A percentile compares a stretch with the other conserved stretches of the same genome.
phyloP scores from a whole-genome alignment of 2,113 vertebrate genomes.

The Bubo scandiacus region DNA sequence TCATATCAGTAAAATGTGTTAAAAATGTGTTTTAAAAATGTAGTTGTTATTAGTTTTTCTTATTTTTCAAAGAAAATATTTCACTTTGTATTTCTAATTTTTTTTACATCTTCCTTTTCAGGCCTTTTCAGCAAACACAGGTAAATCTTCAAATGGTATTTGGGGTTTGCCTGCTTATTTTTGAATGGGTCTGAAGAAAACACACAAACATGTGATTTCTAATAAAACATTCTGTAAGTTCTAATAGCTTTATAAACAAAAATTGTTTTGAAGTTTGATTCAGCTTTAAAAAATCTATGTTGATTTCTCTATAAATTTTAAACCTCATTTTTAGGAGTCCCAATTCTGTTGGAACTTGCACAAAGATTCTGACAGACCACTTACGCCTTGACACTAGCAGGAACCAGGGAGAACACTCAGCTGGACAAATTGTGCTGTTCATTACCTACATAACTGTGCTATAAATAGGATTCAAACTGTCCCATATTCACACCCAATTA shows the following conservation, averaged over 20 bases:
- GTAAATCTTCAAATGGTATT: slow-evolving; percentile 68
- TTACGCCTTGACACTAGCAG: background rate
- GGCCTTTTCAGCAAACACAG: slow-evolving; percentile 79
- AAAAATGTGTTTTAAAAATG: background rate
- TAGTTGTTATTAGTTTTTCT: background rate
- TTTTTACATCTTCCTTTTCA: slow-evolving; percentile 76
- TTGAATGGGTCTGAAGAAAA: background rate
- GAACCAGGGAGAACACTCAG: background rate
- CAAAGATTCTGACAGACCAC: background rate
- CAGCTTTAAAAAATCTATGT: background rate
- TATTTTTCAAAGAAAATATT: background rate
- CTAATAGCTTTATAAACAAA: background rate
- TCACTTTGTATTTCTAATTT: slow-evolving; percentile 42
- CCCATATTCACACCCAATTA: background rate
- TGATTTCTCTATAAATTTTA: background rate
- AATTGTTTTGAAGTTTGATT: background rate
- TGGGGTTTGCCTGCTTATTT: background rate
- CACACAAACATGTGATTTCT: background rate
- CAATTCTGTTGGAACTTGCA: accelerated
- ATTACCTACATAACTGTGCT: background rate
- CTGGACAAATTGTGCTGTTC: background rate
- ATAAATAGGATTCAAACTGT: background rate
- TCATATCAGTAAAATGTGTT: background rate
- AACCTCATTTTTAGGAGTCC: background rate
- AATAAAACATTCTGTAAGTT: background rate